These are phyloP conservation scores for Pungitius pungitius DNA, from an alignment of 2,113 vertebrate genomes.

Conservation along the genomic window DNA sequence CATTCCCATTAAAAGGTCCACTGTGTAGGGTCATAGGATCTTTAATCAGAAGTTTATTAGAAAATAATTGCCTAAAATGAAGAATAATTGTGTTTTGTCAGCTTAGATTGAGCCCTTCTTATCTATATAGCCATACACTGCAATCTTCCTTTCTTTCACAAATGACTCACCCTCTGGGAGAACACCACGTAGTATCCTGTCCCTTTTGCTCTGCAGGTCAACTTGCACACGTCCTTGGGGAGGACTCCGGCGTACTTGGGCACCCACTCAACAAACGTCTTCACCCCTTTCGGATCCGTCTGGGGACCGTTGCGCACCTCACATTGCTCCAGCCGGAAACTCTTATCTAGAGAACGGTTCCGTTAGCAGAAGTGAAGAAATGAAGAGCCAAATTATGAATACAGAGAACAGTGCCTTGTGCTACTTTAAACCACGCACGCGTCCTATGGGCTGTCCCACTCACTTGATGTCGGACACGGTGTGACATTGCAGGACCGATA, in stretches of 20 bases:
- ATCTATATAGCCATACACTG: background rate
- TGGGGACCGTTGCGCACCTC: slow-evolving; percentile 96
- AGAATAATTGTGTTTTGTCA: background rate
- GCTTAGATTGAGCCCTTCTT: background rate
- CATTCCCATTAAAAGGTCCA: background rate
- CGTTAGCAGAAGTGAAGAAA: background rate
- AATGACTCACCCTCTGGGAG: slow-evolving; percentile 89
- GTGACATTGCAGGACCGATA: slow-evolving; percentile 90
- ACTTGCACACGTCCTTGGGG: slow-evolving; percentile 92
- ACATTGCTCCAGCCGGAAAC: slow-evolving; percentile 94
- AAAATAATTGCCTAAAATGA: too few relatives aligned
- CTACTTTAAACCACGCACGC: background rate
- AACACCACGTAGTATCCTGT: slow-evolving; percentile 98
- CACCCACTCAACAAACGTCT: slow-evolving; percentile 96
- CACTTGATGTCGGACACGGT: slow-evolving; percentile 85
- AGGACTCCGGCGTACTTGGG: slow-evolving; percentile 95
- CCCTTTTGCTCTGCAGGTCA: slow-evolving; percentile 96
- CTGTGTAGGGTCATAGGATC: background rate
- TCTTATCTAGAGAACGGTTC: slow-evolving; percentile 82
- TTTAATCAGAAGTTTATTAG: background rate
- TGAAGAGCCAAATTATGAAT: background rate
- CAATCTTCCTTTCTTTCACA: accelerated
- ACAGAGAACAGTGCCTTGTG: background rate
- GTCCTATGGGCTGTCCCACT: slow-evolving; percentile 40
- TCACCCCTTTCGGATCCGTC: slow-evolving; percentile 94